Percentiles rank a stretch among this genome's conserved stretches.
These are phyloP conservation scores for Agrenia bidenticulata DNA, from an alignment of 2,888 invertebrate species.

Conservation along the genomic window DNA sequence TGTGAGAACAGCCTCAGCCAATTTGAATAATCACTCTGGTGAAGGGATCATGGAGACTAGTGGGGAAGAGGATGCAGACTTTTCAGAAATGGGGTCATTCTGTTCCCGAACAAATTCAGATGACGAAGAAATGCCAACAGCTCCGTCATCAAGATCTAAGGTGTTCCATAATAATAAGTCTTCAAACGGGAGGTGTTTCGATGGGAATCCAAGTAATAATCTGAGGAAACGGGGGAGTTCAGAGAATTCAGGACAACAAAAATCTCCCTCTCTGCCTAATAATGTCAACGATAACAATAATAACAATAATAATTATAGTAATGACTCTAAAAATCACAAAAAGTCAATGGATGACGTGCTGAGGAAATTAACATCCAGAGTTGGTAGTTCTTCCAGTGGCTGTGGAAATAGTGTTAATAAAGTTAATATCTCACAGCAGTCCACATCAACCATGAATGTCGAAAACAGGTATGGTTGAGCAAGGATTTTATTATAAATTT, in stretches of 20 bases:
- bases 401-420: slow-evolving; percentile 15
- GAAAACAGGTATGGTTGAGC: slow-evolving; percentile 40
- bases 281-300: slow-evolving; percentile 10
- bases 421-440: slow-evolving; percentile 1
- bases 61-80: slow-evolving; percentile 46
- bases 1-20: not conserved
- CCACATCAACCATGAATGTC: slow-evolving; percentile 23
- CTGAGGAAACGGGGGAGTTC: not conserved
- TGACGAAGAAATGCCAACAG: slow-evolving; percentile 31
- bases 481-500: too few relatives aligned
- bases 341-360: slow-evolving; percentile 87
- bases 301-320: slow-evolving; percentile 37
- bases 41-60: slow-evolving; percentile 37
- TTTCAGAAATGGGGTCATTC: slow-evolving; percentile 48
- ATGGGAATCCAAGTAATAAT: not conserved
- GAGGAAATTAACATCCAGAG: slow-evolving; percentile 76
- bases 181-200: not conserved
- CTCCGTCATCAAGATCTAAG: not conserved
- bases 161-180: not conserved
- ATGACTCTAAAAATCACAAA: slow-evolving; percentile 46
- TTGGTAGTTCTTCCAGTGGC: slow-evolving; percentile 58
- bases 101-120: slow-evolving; percentile 44
- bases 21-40: not conserved
- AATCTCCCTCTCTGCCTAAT: slow-evolving; percentile 3
- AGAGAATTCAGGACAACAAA: not conserved